phyloP scores from a whole-genome alignment of 2,888 invertebrate genomes.

The Micoletzkya japonica region DNA sequence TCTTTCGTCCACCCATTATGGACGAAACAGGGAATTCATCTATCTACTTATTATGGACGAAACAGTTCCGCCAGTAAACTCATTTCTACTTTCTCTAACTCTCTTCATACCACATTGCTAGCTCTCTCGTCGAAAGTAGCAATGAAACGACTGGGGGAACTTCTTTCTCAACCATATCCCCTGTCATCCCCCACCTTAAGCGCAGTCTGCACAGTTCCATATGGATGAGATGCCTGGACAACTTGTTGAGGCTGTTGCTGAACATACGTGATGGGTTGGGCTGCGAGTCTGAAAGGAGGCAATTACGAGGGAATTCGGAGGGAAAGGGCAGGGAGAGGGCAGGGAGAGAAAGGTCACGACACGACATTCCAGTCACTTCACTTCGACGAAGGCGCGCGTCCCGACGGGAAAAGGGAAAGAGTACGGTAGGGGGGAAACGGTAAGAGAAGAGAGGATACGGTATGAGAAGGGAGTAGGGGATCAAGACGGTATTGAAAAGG shows the following conservation, averaged over 20 bases:
- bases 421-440: not conserved
- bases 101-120: too few species aligned
- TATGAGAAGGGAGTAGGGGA: not conserved
- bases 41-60: too few species aligned
- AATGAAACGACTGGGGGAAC: too few species aligned
- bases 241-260: constrained; percentile 8
- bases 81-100: too few species aligned
- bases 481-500: not conserved
- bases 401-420: not conserved
- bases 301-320: not conserved
- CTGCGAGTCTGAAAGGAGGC: constrained; percentile 39
- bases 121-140: too few species aligned
- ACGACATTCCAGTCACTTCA: not conserved
- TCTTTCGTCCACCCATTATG: too few species aligned
- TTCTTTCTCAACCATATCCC: too few species aligned
- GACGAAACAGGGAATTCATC: too few species aligned
- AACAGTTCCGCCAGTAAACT: too few species aligned
- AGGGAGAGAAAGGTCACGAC: constrained; percentile 4
- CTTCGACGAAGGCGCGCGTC: not conserved
- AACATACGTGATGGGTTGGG: constrained; percentile 39
- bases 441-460: not conserved
- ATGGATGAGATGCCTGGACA: constrained; percentile 9
- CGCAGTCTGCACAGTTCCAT: constrained; percentile 19
- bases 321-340: not conserved
- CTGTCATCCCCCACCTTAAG: too few species aligned